Percentiles rank a stretch among this genome's conserved stretches.
phyloP scores from a whole-genome alignment of 2,797 vertebrate species.

The Naso thynnoides region DNA sequence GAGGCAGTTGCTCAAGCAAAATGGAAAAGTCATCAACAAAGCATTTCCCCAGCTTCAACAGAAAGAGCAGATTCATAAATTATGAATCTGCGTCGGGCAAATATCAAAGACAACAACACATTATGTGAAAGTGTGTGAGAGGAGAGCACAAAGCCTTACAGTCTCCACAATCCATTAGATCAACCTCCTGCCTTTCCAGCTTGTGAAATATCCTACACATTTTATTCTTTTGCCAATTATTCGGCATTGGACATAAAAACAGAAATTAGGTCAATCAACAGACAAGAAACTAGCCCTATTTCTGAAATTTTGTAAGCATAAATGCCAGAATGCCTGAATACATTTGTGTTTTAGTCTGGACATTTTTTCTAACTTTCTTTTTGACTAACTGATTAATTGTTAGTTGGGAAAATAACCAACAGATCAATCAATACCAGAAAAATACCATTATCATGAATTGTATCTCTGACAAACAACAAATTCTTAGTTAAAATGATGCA shows the following conservation, averaged over 20 bases:
- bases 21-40: slow-evolving; percentile 65
- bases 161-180: background rate
- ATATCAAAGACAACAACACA: slow-evolving; percentile 40
- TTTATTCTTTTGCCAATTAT: background rate
- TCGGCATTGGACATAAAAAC: background rate
- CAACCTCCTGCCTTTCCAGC: slow-evolving; percentile 1
- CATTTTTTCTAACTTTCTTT: background rate
- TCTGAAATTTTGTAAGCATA: background rate
- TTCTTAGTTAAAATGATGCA: background rate
- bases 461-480: background rate
- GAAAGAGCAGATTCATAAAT: slow-evolving; percentile 55
- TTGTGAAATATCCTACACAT: background rate
- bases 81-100: slow-evolving; percentile 36
- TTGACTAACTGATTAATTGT: background rate
- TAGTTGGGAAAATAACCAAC: background rate
- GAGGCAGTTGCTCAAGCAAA: slow-evolving; percentile 19
- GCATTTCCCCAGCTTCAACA: slow-evolving; percentile 22
- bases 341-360: background rate
- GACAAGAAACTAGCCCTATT: background rate
- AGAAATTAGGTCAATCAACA: background rate
- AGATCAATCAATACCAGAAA: background rate
- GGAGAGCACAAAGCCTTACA: background rate
- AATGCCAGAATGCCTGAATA: background rate
- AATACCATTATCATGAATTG: background rate
- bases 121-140: slow-evolving; percentile 35